phyloP scores from a whole-genome alignment of 2,888 invertebrate species.

The Eugnorisma glareosa region DNA sequence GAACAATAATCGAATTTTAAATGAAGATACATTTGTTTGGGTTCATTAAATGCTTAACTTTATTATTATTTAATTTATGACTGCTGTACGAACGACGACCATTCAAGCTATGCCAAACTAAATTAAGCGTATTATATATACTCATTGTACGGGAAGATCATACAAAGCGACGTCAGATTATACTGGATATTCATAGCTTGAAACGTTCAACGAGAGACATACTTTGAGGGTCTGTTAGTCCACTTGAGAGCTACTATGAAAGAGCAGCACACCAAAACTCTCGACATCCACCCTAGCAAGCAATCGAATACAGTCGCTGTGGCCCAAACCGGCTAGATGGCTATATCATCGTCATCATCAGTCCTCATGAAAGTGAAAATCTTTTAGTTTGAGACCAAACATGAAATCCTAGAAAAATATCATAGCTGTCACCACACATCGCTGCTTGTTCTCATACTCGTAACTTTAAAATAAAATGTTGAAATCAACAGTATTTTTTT shows the following conservation, averaged over 20 bases:
- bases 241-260: not conserved
- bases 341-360: not conserved
- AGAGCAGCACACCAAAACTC: not conserved
- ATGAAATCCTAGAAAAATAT: no score
- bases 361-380: not conserved
- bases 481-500: no score
- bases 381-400: no score
- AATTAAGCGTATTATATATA: no score
- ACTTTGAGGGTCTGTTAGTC: not conserved
- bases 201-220: not conserved
- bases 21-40: constrained; percentile 50
- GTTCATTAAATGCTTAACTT: constrained; percentile 19
- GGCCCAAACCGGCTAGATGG: accelerated
- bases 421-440: no score
- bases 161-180: no score
- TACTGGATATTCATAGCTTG: no score
- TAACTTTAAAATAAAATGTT: no score
- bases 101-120: no score
- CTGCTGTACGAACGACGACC: not conserved
- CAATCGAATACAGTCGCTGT: not conserved
- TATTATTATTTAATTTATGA: constrained; percentile 7
- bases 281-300: not conserved
- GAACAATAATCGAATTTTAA: constrained; percentile 50
- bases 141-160: no score
- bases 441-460: no score